A percentile compares a stretch with the other conserved stretches of the same genome.
Evolutionary conservation across 2,113 vertebrate genomes (phyloP).

Genomic region (Galbula dea): DNA sequence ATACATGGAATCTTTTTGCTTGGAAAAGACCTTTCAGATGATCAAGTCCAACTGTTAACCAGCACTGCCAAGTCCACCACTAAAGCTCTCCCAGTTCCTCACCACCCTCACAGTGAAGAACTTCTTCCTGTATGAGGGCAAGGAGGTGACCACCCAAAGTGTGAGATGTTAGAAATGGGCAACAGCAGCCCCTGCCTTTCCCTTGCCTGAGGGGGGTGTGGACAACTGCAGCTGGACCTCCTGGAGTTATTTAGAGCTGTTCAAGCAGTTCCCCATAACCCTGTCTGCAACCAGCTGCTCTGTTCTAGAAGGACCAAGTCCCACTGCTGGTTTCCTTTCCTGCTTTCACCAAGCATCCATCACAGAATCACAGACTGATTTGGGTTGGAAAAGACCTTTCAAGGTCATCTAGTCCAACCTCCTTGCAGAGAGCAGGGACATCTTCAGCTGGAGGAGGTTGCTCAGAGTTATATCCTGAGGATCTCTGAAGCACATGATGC

Average conservation of each 20-base stretch:
- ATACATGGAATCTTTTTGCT: no score
- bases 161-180: background rate
- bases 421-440: no score
- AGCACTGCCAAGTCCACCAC: no score
- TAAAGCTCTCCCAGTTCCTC: no score
- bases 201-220: background rate
- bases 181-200: no score
- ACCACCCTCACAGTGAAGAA: no score
- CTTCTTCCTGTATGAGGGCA: background rate
- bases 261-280: background rate
- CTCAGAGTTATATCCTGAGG: background rate
- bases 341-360: background rate
- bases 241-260: background rate
- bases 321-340: fast-evolving
- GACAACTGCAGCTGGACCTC: fast-evolving
- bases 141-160: fast-evolving
- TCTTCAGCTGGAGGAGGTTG: no score
- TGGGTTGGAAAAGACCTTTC: no score
- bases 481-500: fast-evolving
- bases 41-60: no score
- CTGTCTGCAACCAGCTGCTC: background rate
- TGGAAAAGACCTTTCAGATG: no score
- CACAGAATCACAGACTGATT: background rate
- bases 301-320: background rate
- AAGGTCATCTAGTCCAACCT: no score